Evolutionary conservation across 1,140 invertebrate species (phyloP), one percentile per base, ranked within the genome.

Genomic region (Drosophila kohkoa): DNA sequence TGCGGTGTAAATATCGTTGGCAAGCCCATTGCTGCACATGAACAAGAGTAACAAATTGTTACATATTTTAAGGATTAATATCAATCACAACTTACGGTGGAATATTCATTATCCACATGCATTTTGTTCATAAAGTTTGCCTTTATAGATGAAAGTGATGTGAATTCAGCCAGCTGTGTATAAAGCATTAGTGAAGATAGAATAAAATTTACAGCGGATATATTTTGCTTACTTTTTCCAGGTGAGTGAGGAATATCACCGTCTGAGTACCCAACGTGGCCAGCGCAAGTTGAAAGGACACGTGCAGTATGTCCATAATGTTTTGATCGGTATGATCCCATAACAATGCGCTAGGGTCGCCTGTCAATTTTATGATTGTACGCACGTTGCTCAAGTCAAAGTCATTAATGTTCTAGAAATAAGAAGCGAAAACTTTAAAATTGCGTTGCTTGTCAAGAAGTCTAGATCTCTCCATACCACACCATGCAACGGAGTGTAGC

Each of bases 91-190:
- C 72, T 70, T 35, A 70, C 71, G n/a, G 55, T n/a, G 0, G 57
- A 20, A 13, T 10, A 0, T 5, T 3, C 30, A 1, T 52, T 16
- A 0, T 13, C 13, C 1, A 25, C 1, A 11, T 69, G 41, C 1
- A 46, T 10, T n/a, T 52, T 69, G 35, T 88, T 88, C 85, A 88
- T 89, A 51, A 67, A 88, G 11, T 20, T n/a, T n/a, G 83, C 83
- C 8, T 68, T 89, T 5, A 72, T 28, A 48, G 64, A 83, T 20
- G 88, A 81, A 60, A 83, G 13, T 8, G 46, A 60, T 6, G 77
- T 11, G 28, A 75, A 80, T 5, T 87, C 64, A 7, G 70, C 59
- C 0, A 87, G 45, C 85, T 88, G 8, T 30, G 8, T 2, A 4
- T 11, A 11, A 58, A 5, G n/a, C 11, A 8, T 16, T 30, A 45